A percentile compares a stretch with the other conserved stretches of the same genome.
phyloP scores from a whole-genome alignment of 2,888 invertebrate species.

The Metellina segmentata region DNA sequence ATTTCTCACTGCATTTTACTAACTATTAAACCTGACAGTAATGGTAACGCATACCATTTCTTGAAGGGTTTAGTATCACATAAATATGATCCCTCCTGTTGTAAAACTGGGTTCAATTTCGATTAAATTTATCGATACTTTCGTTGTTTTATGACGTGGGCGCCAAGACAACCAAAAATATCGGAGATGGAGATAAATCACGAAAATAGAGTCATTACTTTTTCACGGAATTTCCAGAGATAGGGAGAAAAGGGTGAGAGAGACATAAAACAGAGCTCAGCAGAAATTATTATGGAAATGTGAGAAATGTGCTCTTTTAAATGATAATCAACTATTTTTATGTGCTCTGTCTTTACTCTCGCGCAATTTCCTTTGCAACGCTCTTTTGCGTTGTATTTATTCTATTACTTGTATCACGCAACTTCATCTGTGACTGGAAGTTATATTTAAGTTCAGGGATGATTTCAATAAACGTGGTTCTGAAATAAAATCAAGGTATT shows the following conservation, averaged over 20 bases:
- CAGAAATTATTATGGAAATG: neutral
- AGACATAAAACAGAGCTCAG: neutral
- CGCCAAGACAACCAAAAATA: neutral
- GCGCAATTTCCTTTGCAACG: too few species aligned
- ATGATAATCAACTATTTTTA: neutral
- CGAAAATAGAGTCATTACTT: neutral
- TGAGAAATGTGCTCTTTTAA: neutral
- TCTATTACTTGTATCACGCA: too few species aligned
- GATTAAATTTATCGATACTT: slow-evolving; percentile 29
- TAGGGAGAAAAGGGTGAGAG: neutral
- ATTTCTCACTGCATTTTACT: too few species aligned
- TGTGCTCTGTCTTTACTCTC: too few species aligned
- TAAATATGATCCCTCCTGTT: neutral
- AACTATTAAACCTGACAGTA: too few species aligned
- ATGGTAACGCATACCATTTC: too few species aligned
- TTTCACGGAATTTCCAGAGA: neutral
- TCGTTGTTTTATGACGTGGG: neutral
- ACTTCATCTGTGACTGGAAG: too few species aligned
- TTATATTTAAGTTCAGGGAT: too few species aligned
- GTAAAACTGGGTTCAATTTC: neutral
- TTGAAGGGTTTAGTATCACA: neutral
- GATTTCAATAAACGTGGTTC: too few species aligned
- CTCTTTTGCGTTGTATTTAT: too few species aligned
- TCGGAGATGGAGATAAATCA: neutral
- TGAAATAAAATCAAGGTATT: too few species aligned